Evolutionary conservation across 2,888 invertebrate species (phyloP).

Genomic region (Halictus ligatus): DNA sequence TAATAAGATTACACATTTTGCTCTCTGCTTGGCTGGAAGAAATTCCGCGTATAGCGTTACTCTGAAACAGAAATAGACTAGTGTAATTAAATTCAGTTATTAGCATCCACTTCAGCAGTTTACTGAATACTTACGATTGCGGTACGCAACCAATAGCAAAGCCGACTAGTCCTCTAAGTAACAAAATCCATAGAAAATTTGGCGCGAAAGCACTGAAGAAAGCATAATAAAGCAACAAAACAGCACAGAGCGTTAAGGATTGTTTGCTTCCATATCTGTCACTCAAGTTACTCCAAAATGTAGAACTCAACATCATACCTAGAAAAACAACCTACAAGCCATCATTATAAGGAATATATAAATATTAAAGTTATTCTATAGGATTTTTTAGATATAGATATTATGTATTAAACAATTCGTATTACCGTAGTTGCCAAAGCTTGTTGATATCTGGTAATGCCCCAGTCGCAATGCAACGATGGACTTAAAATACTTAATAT

Average conservation of each 20-base stretch:
- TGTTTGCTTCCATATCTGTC: slow-evolving; percentile 96
- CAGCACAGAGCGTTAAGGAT: slow-evolving; percentile 96
- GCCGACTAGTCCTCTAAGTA: slow-evolving; percentile 96
- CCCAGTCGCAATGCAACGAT: slow-evolving; percentile 97
- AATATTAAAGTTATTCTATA: not conserved
- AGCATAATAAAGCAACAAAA: slow-evolving; percentile 95
- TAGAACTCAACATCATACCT: slow-evolving; percentile 98
- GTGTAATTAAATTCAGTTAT: slow-evolving; percentile 2
- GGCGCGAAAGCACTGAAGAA: slow-evolving; percentile 95
- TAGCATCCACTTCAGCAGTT: slow-evolving; percentile 25
- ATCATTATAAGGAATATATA: slow-evolving; percentile 18
- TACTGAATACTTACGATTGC: slow-evolving; percentile 92
- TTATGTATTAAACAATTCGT: slow-evolving; percentile 16
- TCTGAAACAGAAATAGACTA: slow-evolving; percentile 84
- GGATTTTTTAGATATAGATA: not conserved
- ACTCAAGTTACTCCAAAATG: slow-evolving; percentile 97
- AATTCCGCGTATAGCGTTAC: slow-evolving; percentile 98
- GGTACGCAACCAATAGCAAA: slow-evolving; percentile 98
- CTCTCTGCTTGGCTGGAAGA: slow-evolving; percentile 96
- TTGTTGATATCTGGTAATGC: slow-evolving; percentile 95
- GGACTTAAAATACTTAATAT: slow-evolving; percentile 97
- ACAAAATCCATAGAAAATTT: slow-evolving; percentile 95
- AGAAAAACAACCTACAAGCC: slow-evolving; percentile 90
- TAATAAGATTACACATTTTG: slow-evolving; percentile 96
- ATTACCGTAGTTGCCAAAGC: slow-evolving; percentile 95